A percentile compares a stretch with the other conserved stretches of the same genome.
Conservation (phyloP, 2,113 vertebrate genomes). For the Prinia subflava region DNA sequence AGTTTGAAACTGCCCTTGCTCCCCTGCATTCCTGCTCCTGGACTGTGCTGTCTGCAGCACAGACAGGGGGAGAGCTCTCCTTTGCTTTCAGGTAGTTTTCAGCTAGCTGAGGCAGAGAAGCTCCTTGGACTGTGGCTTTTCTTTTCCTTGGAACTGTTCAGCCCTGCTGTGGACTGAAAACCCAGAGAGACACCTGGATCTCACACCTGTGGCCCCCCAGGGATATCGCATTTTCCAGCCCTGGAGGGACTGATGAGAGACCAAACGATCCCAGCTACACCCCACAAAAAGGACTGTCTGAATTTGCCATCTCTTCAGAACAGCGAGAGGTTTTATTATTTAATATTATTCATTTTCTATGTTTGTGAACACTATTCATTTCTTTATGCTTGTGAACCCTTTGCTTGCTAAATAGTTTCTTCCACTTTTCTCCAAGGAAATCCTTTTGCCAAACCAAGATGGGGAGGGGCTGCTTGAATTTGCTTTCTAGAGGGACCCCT, state of each 20-base stretch:
- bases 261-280: neutral
- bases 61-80: neutral
- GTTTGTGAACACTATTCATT: neutral
- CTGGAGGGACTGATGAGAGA: neutral
- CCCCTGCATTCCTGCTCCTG: neutral
- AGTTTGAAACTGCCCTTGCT: neutral
- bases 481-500: neutral
- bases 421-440: neutral
- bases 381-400: neutral
- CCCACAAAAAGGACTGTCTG: neutral
- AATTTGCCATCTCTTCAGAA: neutral
- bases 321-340: neutral
- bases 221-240: neutral
- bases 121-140: neutral
- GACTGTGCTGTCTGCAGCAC: neutral
- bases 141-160: neutral
- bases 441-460: neutral
- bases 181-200: neutral
- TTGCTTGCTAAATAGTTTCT: neutral
- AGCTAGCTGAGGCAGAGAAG: neutral
- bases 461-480: neutral
- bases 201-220: neutral
- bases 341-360: neutral
- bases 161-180: neutral
- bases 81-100: neutral